phyloP scores from a whole-genome alignment of 2,888 invertebrate genomes.

The Villa cingulata region DNA sequence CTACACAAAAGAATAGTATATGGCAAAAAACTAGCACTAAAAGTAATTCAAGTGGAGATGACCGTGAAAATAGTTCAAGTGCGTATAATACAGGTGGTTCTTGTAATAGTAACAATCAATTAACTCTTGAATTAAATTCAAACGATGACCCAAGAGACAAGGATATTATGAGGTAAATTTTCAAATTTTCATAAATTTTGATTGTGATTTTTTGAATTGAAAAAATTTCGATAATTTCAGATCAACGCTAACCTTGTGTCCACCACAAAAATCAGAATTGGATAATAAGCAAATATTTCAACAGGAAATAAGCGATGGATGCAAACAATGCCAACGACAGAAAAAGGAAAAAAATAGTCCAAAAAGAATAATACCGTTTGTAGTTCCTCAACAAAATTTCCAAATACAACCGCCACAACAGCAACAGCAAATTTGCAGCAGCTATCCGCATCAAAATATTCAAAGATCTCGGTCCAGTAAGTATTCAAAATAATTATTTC shows the following conservation, averaged over 20 bases:
- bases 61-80: conserved; percentile 50
- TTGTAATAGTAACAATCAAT: conserved; percentile 52
- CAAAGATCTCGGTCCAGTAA: conserved; percentile 1
- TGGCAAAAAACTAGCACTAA: conserved; percentile 4
- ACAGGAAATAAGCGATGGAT: conserved; percentile 10
- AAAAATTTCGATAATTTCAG: too few species aligned
- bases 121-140: conserved; percentile 38
- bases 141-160: conserved; percentile 11
- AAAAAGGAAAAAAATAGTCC: conserved; percentile 5
- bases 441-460: not conserved
- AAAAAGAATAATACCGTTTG: not conserved
- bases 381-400: not conserved
- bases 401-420: too few species aligned
- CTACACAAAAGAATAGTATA: not conserved
- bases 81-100: conserved; percentile 65
- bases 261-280: not conserved
- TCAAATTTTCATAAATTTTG: too few species aligned
- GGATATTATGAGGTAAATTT: conserved; percentile 1
- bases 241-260: conserved; percentile 2
- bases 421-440: not conserved
- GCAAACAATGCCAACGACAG: conserved; percentile 8
- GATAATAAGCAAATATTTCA: not conserved
- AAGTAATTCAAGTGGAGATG: conserved; percentile 35
- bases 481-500: not conserved
- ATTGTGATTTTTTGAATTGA: too few species aligned